Evolutionary conservation across 2,797 vertebrate genomes (phyloP).

Genomic region (Clangula hyemalis): DNA sequence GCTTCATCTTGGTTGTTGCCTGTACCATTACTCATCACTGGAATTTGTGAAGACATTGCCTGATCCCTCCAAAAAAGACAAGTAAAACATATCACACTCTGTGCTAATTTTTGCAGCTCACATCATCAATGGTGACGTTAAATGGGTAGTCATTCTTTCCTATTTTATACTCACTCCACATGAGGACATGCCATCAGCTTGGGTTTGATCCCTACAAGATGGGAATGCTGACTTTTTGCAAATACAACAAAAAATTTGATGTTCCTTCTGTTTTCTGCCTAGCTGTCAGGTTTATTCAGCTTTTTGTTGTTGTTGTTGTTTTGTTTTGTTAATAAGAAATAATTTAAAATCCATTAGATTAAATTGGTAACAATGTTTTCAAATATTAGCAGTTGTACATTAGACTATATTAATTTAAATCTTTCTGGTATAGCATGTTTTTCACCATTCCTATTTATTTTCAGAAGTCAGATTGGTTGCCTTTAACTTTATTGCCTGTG

Average conservation of each 20-base stretch:
- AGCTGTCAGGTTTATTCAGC: background rate
- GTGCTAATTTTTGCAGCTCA: background rate
- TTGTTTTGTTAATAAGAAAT: background rate
- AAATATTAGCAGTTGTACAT: background rate
- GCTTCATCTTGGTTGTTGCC: background rate
- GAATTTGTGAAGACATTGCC: background rate
- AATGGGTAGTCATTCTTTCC: background rate
- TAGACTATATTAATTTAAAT: background rate
- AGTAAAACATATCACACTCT: background rate
- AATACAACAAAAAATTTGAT: background rate
- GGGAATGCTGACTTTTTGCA: background rate
- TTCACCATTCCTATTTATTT: background rate
- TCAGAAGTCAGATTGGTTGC: background rate
- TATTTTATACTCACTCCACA: background rate
- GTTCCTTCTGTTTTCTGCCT: background rate
- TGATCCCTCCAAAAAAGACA: background rate
- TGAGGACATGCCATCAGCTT: background rate
- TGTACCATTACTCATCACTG: background rate
- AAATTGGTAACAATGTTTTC: background rate
- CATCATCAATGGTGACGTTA: background rate
- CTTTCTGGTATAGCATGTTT: background rate
- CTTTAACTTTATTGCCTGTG: background rate
- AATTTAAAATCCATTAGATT: background rate
- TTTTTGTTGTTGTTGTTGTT: background rate
- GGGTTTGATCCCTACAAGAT: background rate